Conservation (phyloP, 2,797 vertebrate genomes). For the Argentina silus region DNA sequence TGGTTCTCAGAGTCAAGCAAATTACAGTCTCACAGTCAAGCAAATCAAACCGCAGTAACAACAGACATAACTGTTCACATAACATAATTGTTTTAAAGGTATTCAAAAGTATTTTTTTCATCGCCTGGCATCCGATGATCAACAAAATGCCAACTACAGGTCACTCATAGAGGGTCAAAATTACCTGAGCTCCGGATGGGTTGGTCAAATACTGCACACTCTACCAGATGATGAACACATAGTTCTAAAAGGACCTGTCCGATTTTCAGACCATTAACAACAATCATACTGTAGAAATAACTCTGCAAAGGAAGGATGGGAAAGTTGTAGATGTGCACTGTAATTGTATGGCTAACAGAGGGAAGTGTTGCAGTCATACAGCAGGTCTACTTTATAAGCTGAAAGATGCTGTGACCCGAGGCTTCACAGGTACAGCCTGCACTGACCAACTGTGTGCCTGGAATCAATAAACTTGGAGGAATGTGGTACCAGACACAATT, state of each 20-base stretch:
- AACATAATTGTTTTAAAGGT: background rate
- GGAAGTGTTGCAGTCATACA: conserved; percentile 17
- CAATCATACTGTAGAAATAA: background rate
- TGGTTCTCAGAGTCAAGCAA: too few species aligned
- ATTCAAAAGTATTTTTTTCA: background rate
- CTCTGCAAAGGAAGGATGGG: background rate
- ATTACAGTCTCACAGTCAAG: too few species aligned
- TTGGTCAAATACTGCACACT: conserved; percentile 4
- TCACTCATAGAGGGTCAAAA: background rate
- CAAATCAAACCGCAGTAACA: too few species aligned
- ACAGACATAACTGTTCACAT: too few species aligned
- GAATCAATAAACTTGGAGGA: conserved; percentile 5
- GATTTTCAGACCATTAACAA: background rate
- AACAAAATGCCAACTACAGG: background rate
- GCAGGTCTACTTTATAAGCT: conserved; percentile 10
- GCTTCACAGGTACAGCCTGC: conserved; percentile 11
- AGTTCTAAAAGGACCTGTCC: background rate
- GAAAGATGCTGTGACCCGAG: conserved; percentile 5
- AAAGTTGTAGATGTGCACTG: conserved; percentile 7
- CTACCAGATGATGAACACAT: conserved; percentile 1
- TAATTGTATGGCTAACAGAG: conserved; percentile 5
- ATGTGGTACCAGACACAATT: conserved; percentile 21
- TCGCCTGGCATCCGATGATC: background rate
- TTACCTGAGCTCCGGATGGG: conserved; percentile 1
- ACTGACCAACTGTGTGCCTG: conserved; percentile 5